Conservation (phyloP, 2,797 vertebrate species). For the Pachyuromys duprasi region DNA sequence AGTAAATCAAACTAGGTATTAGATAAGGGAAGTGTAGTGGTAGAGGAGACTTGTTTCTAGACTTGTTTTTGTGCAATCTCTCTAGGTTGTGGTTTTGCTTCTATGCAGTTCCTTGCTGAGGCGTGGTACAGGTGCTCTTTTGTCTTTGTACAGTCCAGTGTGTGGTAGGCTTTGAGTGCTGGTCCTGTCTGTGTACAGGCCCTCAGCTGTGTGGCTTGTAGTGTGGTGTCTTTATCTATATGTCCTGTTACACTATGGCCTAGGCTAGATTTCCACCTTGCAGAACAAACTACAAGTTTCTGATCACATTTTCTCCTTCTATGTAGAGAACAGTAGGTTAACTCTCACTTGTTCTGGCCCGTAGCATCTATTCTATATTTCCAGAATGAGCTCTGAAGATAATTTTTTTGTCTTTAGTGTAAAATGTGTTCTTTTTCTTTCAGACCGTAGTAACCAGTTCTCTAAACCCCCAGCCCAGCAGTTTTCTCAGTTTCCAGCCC, state of each 20-base stretch:
- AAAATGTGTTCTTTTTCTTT: too few species aligned
- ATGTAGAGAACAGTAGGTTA: not conserved
- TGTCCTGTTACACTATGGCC: not conserved
- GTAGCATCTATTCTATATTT: not conserved
- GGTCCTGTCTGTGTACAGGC: not conserved
- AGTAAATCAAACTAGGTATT: not conserved
- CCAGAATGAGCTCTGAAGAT: not conserved
- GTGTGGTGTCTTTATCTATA: not conserved
- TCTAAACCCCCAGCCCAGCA: too few species aligned
- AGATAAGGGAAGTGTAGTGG: not conserved
- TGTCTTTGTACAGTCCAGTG: not conserved
- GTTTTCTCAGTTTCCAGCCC: too few species aligned
- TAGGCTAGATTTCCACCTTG: not conserved
- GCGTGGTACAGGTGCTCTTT: not conserved
- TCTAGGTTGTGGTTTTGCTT: not conserved
- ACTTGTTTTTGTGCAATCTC: too few species aligned
- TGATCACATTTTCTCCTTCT: not conserved
- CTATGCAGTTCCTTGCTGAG: not conserved
- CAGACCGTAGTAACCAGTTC: too few species aligned
- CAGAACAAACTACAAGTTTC: not conserved
- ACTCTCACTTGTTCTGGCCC: not conserved
- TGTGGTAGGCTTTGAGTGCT: not conserved
- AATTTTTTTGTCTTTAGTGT: not conserved
- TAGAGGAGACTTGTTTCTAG: not conserved
- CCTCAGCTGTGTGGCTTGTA: not conserved